Evolutionary conservation across 2,888 invertebrate genomes (phyloP), one percentile per base, ranked within the genome.

Genomic region (Heterodera filipjevi): DNA sequence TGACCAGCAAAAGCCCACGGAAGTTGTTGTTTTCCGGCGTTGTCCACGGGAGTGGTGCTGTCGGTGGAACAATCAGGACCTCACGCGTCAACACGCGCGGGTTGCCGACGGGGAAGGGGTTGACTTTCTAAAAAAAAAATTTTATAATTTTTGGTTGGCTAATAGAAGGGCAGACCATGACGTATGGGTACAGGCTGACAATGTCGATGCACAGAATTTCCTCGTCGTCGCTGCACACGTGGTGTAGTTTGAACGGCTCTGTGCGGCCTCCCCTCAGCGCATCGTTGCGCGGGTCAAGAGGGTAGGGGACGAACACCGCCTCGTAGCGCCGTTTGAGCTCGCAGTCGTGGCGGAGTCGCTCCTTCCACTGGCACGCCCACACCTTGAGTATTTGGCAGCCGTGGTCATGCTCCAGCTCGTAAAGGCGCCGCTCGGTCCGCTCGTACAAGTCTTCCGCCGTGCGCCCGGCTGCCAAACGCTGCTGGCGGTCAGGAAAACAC

Each of bases 231-330:
- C 1, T 19, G 35, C 77, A 77, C 30, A 39, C 22, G 35, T 77
- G 68, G 59, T 71, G 66, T 8, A 68, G 27, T 27, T 77, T 77
- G 32, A 77, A 77, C 30, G 77, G 64, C 27, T 77, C 77, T 12
- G 77, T 77, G 22, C 77, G 70, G 12, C 77, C 77, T 3, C 77
- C 77, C 44, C 68, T n/a, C 6, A 77, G 30, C n/a, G 49, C 46
- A 27, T 76, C 77, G 8, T 33, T 8, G 6, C 77, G 30, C 6
- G 77, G 77, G 27, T 77, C 44, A 30, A 77, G 35, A 10, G 77
- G 77, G 2, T 33, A 2, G 10, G 39, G 22, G 10, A 66, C 66
- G 27, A 35, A 33, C 49, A 64, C 53, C 32, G 16, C 30, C 32
- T 30, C 33, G 30, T 32, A 77, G 22, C 8, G 33, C 35, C 22